phyloP scores from a whole-genome alignment of 1,140 invertebrate genomes.

The Heliothis subflexa region DNA sequence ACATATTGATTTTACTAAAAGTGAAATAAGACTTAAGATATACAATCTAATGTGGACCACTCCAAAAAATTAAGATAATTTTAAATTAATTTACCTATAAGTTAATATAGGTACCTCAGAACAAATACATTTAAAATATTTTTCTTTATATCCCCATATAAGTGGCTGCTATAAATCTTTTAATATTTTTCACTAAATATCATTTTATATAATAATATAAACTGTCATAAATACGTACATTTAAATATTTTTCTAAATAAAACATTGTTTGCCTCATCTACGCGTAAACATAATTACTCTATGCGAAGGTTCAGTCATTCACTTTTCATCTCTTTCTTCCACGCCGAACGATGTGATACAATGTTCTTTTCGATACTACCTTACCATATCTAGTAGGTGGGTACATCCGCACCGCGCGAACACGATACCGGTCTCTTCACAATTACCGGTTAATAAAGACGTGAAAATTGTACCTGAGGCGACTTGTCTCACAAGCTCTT shows the following conservation, averaged over 20 bases:
- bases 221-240: not conserved
- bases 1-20: too few relatives aligned
- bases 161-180: too few relatives aligned
- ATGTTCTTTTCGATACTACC: conserved; percentile 64
- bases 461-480: conserved; percentile 79
- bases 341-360: conserved; percentile 66
- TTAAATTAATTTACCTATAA: too few relatives aligned
- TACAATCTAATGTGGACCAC: too few relatives aligned
- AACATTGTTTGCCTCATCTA: not conserved
- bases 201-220: not conserved
- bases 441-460: conserved; percentile 62
- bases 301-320: conserved; percentile 64
- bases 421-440: conserved; percentile 49
- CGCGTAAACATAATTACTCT: conserved; percentile 15
- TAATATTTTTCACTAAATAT: too few relatives aligned
- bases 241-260: not conserved
- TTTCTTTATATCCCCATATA: too few relatives aligned
- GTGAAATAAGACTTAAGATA: too few relatives aligned
- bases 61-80: too few relatives aligned
- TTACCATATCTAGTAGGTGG: conserved; percentile 43
- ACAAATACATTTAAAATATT: too few relatives aligned
- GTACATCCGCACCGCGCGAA: not conserved
- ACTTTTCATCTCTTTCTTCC: conserved; percentile 76
- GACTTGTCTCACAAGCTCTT: conserved; percentile 69
- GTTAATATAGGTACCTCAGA: too few relatives aligned